phyloP scores from a whole-genome alignment of 2,797 vertebrate species.

The Chloroceryle amazona region DNA sequence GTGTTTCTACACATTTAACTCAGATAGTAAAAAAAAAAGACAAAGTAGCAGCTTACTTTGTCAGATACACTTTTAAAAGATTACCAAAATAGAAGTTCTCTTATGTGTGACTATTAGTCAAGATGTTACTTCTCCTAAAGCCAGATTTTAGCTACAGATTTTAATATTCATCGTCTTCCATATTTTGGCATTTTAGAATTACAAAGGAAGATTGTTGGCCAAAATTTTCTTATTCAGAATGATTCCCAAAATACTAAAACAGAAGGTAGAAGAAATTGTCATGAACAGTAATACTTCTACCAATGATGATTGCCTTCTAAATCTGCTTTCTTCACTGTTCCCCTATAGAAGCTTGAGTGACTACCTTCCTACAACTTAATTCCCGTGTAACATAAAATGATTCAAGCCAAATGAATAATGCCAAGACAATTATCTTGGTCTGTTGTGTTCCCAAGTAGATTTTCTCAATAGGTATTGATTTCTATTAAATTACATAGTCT shows the following conservation, averaged over 20 bases:
- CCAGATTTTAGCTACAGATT: not conserved
- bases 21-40: not conserved
- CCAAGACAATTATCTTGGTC: not conserved
- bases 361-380: not conserved
- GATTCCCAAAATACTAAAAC: not conserved
- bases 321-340: not conserved
- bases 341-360: not conserved
- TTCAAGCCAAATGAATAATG: not conserved
- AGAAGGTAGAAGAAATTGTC: not conserved
- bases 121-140: not conserved
- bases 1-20: not conserved
- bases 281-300: not conserved
- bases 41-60: not conserved
- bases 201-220: not conserved
- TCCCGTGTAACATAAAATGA: not conserved
- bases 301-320: not conserved
- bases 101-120: not conserved
- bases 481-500: not conserved
- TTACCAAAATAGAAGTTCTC: not conserved
- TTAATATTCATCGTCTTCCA: not conserved
- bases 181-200: not conserved
- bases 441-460: not conserved
- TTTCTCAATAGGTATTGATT: not conserved
- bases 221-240: not conserved
- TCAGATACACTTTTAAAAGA: not conserved